Evolutionary conservation across 2,888 invertebrate genomes (phyloP).

Genomic region (Chirona hameri): DNA sequence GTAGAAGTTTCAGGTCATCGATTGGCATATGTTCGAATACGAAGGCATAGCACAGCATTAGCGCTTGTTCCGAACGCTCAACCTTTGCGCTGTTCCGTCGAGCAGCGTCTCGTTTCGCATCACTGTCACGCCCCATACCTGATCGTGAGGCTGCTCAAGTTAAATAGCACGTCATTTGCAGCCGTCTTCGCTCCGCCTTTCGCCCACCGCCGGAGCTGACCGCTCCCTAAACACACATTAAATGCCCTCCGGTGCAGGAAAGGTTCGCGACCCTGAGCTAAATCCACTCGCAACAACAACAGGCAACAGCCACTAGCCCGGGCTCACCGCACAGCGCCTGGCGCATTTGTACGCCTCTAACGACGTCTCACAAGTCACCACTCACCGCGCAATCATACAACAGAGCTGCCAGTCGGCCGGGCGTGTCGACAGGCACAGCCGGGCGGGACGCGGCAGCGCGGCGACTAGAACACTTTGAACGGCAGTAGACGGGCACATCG

Average conservation of each 20-base stretch:
- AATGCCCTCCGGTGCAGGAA: neutral
- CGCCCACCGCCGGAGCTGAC: neutral
- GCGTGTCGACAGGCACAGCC: neutral
- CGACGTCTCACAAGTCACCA: neutral
- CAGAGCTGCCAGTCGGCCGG: neutral
- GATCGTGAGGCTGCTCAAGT: no score
- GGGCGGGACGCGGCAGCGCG: neutral
- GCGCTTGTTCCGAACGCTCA: no score
- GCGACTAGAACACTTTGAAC: conserved; percentile 27
- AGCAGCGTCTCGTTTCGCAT: no score
- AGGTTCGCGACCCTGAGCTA: neutral
- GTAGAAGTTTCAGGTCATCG: no score
- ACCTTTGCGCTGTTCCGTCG: no score
- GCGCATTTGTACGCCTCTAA: neutral
- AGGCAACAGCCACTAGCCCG: neutral
- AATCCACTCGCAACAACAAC: neutral
- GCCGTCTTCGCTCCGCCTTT: neutral
- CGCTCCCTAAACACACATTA: neutral
- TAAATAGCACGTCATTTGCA: neutral
- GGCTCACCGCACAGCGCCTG: neutral
- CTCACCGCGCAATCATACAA: neutral
- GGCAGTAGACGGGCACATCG: neutral
- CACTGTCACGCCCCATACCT: no score
- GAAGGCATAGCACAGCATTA: no score
- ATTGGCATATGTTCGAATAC: no score